Percentiles rank a stretch among this genome's conserved stretches.
These are phyloP conservation scores for Thereva nobilitata DNA, from an alignment of 2,888 invertebrate genomes.

Conservation along the genomic window DNA sequence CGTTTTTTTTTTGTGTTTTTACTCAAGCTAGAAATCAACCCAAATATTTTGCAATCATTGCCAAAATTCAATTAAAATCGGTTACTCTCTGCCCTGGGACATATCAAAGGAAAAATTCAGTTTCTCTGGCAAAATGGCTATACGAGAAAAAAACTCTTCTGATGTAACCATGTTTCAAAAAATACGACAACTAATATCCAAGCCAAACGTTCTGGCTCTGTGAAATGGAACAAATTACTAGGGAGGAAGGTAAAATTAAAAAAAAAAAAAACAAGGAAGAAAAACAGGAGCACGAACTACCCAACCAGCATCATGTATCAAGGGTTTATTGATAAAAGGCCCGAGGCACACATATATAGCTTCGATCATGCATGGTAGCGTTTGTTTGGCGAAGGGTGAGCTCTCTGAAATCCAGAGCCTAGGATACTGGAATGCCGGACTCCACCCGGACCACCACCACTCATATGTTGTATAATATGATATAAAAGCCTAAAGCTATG, in stretches of 20 bases:
- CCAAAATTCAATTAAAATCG: too few species aligned
- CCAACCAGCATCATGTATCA: constrained; percentile 15
- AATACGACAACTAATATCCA: background rate
- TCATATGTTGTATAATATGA: background rate
- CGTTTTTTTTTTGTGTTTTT: too few species aligned
- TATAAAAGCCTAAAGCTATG: constrained; percentile 17
- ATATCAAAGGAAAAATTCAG: too few species aligned
- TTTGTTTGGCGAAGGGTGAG: constrained; percentile 15
- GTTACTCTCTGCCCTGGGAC: too few species aligned
- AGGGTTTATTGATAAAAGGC: constrained; percentile 29
- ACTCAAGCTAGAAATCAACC: too few species aligned
- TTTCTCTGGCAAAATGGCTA: background rate
- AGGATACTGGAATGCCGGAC: background rate
- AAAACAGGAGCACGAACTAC: constrained; percentile 7
- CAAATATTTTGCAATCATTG: too few species aligned
- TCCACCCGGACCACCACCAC: background rate
- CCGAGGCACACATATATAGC: constrained; percentile 22
- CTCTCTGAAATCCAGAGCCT: constrained; percentile 2
- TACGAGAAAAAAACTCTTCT: background rate
- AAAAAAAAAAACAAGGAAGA: constrained; percentile 17
- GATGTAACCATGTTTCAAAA: constrained; percentile 3
- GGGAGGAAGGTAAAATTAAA: constrained; percentile 19
- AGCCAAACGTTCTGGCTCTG: constrained; percentile 10
- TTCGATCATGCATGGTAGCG: constrained; percentile 28
- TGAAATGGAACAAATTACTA: constrained; percentile 27